Evolutionary conservation across 2,888 invertebrate species (phyloP).

Genomic region (Athalia rosae): DNA sequence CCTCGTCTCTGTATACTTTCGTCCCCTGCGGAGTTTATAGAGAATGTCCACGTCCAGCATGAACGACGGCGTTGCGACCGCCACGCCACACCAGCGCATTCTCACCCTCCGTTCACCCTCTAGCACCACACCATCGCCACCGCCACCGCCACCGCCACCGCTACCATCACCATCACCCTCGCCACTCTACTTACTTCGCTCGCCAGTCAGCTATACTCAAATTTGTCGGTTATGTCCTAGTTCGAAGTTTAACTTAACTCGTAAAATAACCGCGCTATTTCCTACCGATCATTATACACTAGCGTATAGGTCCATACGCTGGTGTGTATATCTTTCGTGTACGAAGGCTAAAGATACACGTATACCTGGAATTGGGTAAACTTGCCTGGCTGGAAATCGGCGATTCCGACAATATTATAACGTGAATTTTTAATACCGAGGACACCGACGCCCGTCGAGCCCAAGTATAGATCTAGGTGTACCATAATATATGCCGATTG

Average conservation of each 20-base stretch:
- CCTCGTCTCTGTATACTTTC: background rate
- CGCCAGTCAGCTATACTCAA: constrained; percentile 58
- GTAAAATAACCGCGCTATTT: constrained; percentile 36
- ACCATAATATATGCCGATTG: background rate
- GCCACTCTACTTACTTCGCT: constrained; percentile 32
- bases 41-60: too few relatives aligned
- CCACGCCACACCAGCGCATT: constrained; percentile 56
- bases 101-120: constrained; percentile 60
- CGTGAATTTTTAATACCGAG: too few relatives aligned
- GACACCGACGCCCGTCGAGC: too few relatives aligned
- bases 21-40: too few relatives aligned
- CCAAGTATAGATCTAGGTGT: background rate
- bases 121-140: background rate
- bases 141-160: background rate
- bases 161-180: background rate
- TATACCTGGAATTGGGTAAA: background rate
- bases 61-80: background rate
- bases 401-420: too few relatives aligned
- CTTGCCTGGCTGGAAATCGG: background rate
- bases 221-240: constrained; percentile 70
- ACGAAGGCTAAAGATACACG: background rate
- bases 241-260: constrained; percentile 54
- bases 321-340: background rate
- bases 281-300: background rate
- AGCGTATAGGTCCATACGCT: background rate